phyloP scores from a whole-genome alignment of 2,888 invertebrate species.

The Sminthurides aquaticus region DNA sequence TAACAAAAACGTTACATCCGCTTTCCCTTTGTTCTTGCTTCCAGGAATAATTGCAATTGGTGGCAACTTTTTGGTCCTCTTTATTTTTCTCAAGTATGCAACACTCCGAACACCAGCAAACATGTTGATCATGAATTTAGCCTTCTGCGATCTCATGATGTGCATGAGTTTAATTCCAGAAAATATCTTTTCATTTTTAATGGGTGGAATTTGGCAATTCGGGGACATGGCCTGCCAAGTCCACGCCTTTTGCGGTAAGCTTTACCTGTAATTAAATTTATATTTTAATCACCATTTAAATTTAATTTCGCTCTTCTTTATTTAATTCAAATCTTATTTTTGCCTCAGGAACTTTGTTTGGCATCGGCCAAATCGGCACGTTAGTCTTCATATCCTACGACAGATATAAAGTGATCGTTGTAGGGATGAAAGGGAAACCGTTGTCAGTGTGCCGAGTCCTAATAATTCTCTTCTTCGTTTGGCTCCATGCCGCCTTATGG shows the following conservation, averaged over 20 bases:
- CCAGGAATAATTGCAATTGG: slow-evolving; percentile 9
- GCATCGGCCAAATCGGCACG: slow-evolving; percentile 49
- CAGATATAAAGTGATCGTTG: slow-evolving; percentile 49
- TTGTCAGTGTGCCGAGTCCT: slow-evolving; percentile 38
- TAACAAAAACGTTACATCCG: no score
- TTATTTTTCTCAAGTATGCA: slow-evolving; percentile 67
- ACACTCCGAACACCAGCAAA: slow-evolving; percentile 80
- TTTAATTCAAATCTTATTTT: not conserved
- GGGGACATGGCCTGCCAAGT: slow-evolving; percentile 29
- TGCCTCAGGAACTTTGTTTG: slow-evolving; percentile 48
- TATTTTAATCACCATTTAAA: not conserved
- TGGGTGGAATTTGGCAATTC: slow-evolving; percentile 34
- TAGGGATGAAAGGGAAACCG: slow-evolving; percentile 29
- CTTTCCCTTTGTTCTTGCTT: no score
- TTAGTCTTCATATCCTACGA: slow-evolving; percentile 48
- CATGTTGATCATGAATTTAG: slow-evolving; percentile 80
- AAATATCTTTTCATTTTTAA: slow-evolving; percentile 28
- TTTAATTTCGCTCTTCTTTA: not conserved
- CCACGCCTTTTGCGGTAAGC: slow-evolving; percentile 32
- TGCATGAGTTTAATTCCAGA: slow-evolving; percentile 55
- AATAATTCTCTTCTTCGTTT: slow-evolving; percentile 46
- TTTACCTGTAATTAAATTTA: not conserved
- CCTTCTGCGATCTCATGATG: slow-evolving; percentile 83
- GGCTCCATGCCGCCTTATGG: slow-evolving; percentile 47
- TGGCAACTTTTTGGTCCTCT: slow-evolving; percentile 45